These are phyloP conservation scores for Epicauta chinensis DNA, from an alignment of 1,140 invertebrate species.

Conservation along the genomic window DNA sequence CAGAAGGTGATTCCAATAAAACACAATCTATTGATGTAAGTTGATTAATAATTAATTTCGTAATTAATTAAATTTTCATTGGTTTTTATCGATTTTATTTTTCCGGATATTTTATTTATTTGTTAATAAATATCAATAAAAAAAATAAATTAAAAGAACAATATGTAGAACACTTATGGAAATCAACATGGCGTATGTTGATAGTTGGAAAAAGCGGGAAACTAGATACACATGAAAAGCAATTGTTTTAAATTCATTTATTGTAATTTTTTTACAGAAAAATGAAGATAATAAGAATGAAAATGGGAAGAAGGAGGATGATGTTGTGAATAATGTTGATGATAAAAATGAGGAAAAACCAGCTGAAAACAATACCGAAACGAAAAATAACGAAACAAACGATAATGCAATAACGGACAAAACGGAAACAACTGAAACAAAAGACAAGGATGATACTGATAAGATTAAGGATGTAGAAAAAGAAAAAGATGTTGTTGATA, in stretches of 20 bases:
- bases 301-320: slow-evolving; percentile 21
- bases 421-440: slow-evolving; percentile 3
- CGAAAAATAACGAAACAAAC: background rate
- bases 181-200: slow-evolving; percentile 42
- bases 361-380: slow-evolving; percentile 4
- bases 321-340: background rate
- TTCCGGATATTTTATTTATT: slow-evolving; percentile 3
- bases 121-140: background rate
- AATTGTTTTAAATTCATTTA: no score
- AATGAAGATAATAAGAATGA: slow-evolving; percentile 12
- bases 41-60: background rate
- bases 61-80: slow-evolving; percentile 8
- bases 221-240: slow-evolving; percentile 21
- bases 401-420: slow-evolving; percentile 9
- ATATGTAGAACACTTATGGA: slow-evolving; percentile 34
- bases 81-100: slow-evolving; percentile 16
- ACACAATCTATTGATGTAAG: slow-evolving; percentile 17
- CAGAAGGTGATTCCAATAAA: slow-evolving; percentile 39
- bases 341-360: slow-evolving; percentile 17
- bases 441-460: background rate
- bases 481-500: slow-evolving; percentile 21
- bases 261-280: no score
- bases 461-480: slow-evolving; percentile 14
- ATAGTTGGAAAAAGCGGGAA: slow-evolving; percentile 43
- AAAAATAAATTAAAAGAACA: slow-evolving; percentile 13